These are phyloP conservation scores for Lacerta agilis DNA, from an alignment of 2,797 vertebrate genomes.

Conservation along the genomic window DNA sequence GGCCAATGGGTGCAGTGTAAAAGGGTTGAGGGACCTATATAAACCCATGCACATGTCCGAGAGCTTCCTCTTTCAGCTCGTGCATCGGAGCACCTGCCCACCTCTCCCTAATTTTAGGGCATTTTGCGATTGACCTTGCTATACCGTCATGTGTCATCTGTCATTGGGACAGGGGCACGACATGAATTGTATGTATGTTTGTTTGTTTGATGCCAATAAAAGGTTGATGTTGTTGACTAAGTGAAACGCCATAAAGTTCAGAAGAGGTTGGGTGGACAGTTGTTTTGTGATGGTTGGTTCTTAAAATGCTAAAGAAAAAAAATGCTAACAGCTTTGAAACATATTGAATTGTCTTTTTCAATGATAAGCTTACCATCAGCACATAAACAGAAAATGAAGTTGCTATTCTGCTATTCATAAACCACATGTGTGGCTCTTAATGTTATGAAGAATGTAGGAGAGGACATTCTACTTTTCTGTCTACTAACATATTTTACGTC, in stretches of 20 bases:
- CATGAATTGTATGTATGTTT: too few relatives aligned
- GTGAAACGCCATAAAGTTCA: neutral
- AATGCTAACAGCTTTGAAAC: neutral
- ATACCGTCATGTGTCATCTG: too few relatives aligned
- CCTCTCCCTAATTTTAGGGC: too few relatives aligned
- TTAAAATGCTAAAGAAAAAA: conserved; percentile 4
- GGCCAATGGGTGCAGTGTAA: too few relatives aligned
- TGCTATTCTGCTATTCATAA: neutral
- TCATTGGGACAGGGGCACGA: too few relatives aligned
- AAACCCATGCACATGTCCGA: too few relatives aligned
- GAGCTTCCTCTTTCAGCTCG: too few relatives aligned
- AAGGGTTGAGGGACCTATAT: too few relatives aligned
- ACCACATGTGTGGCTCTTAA: neutral
- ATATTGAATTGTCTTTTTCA: neutral
- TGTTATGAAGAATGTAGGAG: neutral
- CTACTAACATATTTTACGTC: conserved; percentile 23
- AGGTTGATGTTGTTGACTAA: too few relatives aligned
- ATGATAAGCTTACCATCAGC: conserved; percentile 10
- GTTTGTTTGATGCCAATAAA: too few relatives aligned
- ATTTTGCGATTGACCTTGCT: too few relatives aligned
- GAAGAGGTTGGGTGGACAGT: neutral
- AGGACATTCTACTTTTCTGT: neutral
- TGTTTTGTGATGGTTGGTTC: accelerated
- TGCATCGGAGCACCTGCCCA: too few relatives aligned
- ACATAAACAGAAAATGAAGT: neutral